Evolutionary conservation across 1,140 invertebrate genomes (phyloP), one percentile per base, ranked within the genome.

Genomic region (Tetranychus cinnabarinus): DNA sequence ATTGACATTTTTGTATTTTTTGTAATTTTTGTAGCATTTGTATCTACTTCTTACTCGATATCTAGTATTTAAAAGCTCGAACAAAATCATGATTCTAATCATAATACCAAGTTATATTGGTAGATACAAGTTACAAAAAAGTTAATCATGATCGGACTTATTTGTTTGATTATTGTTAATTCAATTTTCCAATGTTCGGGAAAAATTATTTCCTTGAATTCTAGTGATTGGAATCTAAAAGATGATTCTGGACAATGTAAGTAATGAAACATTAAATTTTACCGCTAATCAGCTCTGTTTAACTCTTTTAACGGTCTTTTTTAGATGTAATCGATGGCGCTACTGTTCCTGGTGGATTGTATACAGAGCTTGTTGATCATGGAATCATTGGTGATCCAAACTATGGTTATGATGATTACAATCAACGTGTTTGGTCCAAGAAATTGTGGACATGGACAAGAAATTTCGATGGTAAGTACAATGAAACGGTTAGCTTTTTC

Each of bases 271-370:
- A 23, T 55, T 10, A 23, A 55, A 31, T 10, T 54, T 23, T 13
- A 31, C 31, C 23, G 6, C 7, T n/a, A 15, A 31, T 7, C 8
- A 31, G 7, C 23, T 23, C 23, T 54, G 7, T 1, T 31, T 54
- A 31, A 54, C 8, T 54, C 23, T 55, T 55, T 55, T 23, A 31
- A 55, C 10, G 10, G 33, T 23, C 12, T 55, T 10, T 31, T 2
- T 55, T 3, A 61, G 60, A 47, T 50, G 61, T 67, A 34, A 42
- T 8, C 4, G 60, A 64, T 15, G 31, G 39, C 5, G 69, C 66
- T 8, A 58, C 60, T 34, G 82, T 93, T 2, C 90, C 90, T 12
- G 86, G 88, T 12, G 86, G 86, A 12, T 80, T 93, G 63, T 92
- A 88, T 69, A 80, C 82, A 0, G 88, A 88, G 71, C 75, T 93